These are phyloP conservation scores for Cremastobaeus sp. DNA, from an alignment of 2,888 invertebrate genomes.

Conservation along the genomic window DNA sequence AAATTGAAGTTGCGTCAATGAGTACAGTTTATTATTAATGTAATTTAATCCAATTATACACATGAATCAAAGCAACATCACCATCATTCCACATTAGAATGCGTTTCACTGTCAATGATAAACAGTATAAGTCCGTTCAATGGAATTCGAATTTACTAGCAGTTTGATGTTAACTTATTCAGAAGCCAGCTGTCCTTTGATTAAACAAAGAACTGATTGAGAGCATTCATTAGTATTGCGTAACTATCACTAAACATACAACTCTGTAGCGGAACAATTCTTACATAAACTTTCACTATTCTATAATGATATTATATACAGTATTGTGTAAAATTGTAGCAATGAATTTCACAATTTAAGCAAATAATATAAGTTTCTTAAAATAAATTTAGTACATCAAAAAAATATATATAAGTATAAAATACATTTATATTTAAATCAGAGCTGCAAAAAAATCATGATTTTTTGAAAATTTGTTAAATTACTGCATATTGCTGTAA, in stretches of 20 bases:
- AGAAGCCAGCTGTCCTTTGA: conserved; percentile 1
- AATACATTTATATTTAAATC: background rate
- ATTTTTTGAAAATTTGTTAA: no score
- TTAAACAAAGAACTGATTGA: conserved; percentile 19
- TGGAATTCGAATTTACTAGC: conserved; percentile 1
- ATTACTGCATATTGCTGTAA: background rate
- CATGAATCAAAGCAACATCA: no score
- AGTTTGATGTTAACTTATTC: conserved; percentile 8
- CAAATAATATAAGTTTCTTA: no score
- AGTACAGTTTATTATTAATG: no score
- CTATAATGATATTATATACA: conserved; percentile 24
- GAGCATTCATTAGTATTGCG: conserved; percentile 16
- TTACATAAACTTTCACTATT: conserved; percentile 44
- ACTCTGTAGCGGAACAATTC: conserved; percentile 19
- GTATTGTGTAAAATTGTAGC: background rate
- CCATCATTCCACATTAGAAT: no score
- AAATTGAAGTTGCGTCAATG: no score
- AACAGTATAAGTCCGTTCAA: conserved; percentile 6
- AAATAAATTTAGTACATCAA: no score
- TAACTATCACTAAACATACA: conserved; percentile 8
- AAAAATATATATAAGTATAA: conserved; percentile 1
- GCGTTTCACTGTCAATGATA: no score
- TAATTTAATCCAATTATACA: no score
- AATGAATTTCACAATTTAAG: no score
- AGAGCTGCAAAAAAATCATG: no score